phyloP scores from a whole-genome alignment of 2,888 invertebrate genomes.

The Phytoseiulus persimilis region DNA sequence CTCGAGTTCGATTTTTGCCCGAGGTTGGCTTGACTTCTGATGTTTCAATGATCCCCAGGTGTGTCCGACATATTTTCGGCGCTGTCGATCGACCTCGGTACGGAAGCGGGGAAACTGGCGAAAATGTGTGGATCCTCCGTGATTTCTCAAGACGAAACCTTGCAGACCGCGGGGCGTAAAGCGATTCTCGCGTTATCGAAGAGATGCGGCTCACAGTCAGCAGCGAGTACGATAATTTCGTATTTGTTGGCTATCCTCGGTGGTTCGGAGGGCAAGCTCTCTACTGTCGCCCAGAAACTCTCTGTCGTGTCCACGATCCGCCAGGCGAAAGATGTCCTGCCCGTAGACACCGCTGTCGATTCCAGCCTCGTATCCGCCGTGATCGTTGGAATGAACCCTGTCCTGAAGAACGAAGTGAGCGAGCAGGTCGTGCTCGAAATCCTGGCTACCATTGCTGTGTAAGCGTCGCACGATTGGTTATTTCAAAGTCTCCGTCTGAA shows the following conservation, averaged over 20 bases:
- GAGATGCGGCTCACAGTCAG: not conserved
- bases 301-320: not conserved
- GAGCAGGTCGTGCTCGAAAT: conserved; percentile 25
- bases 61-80: conserved; percentile 67
- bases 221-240: not conserved
- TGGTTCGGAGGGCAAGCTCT: conserved; percentile 18
- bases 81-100: conserved; percentile 66
- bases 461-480: not conserved
- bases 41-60: conserved; percentile 46
- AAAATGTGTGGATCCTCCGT: conserved; percentile 53
- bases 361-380: not conserved
- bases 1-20: conserved; percentile 11
- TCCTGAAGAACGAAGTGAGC: conserved; percentile 25
- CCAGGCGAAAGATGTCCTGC: not conserved
- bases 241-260: conserved; percentile 17
- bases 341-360: not conserved
- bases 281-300: not conserved
- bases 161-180: not conserved
- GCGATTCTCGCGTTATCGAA: not conserved
- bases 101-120: conserved; percentile 66
- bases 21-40: not conserved
- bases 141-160: not conserved
- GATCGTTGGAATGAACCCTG: conserved; percentile 6
- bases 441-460: conserved; percentile 15
- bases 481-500: no score